Percentiles rank a stretch among this genome's conserved stretches.
Conservation (phyloP, 1,140 invertebrate species). For the Gryon sp. region DNA sequence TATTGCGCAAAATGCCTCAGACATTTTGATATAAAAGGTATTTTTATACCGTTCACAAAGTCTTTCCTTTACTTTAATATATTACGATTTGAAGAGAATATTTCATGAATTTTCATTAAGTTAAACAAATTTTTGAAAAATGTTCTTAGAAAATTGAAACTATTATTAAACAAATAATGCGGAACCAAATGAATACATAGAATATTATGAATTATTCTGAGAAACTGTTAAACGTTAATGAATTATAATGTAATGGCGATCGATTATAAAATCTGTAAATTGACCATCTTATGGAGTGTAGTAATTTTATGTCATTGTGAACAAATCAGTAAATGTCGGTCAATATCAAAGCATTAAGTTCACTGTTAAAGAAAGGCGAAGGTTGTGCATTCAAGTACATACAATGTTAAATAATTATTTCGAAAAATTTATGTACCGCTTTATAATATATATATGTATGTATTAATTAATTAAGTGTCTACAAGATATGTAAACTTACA, state of each 20-base stretch:
- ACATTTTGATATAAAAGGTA: neutral
- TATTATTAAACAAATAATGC: too few relatives aligned
- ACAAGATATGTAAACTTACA: too few relatives aligned
- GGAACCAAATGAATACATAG: too few relatives aligned
- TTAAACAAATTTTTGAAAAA: too few relatives aligned
- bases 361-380: constrained; percentile 29
- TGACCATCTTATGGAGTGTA: neutral
- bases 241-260: neutral
- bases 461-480: too few relatives aligned
- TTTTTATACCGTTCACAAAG: too few relatives aligned
- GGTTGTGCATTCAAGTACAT: constrained; percentile 12
- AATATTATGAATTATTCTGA: too few relatives aligned
- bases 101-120: too few relatives aligned
- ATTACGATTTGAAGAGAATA: too few relatives aligned
- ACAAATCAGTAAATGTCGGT: constrained; percentile 35
- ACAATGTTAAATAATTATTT: neutral
- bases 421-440: neutral
- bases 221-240: neutral
- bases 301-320: constrained; percentile 22
- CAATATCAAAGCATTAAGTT: constrained; percentile 44
- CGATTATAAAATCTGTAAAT: neutral
- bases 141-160: too few relatives aligned
- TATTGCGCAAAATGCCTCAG: neutral
- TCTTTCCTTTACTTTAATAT: too few relatives aligned
- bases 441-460: too few relatives aligned